Percentiles rank a stretch among this genome's conserved stretches.
Conservation (phyloP, 2,888 invertebrate genomes). For the Schizaphis graminum region DNA sequence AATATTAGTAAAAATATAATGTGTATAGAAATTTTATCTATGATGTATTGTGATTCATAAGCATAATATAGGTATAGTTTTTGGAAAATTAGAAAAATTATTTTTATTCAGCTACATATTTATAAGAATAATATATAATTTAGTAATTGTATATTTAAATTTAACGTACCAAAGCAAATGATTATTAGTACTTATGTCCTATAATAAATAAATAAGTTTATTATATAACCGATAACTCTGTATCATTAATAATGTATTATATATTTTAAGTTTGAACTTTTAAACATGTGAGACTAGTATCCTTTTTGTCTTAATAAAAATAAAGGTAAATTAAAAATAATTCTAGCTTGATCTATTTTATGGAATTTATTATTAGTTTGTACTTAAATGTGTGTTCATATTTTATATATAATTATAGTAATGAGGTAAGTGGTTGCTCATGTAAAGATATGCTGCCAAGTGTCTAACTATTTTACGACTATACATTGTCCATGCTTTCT, state of each 20-base stretch:
- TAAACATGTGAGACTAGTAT: not conserved
- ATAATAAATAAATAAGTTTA: no score
- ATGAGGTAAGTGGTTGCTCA: not conserved
- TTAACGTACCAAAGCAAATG: not conserved
- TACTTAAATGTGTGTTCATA: not conserved
- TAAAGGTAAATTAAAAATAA: not conserved
- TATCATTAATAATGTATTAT: not conserved
- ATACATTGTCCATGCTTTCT: slow-evolving; percentile 1
- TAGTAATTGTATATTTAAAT: not conserved
- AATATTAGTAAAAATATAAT: not conserved
- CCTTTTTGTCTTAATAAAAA: not conserved
- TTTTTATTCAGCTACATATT: not conserved
- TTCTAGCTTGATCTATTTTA: not conserved
- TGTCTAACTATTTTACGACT: slow-evolving; percentile 4
- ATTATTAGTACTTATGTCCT: not conserved
- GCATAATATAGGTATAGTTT: not conserved
- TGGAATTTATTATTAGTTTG: not conserved
- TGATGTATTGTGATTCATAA: not conserved
- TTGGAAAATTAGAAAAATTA: not conserved
- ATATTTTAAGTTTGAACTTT: not conserved
- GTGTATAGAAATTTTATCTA: not conserved
- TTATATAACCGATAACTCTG: not conserved
- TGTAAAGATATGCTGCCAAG: slow-evolving; percentile 39
- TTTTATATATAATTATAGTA: not conserved
- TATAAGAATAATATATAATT: not conserved